phyloP scores from a whole-genome alignment of 2,113 vertebrate species.

The Passerina amoena region DNA sequence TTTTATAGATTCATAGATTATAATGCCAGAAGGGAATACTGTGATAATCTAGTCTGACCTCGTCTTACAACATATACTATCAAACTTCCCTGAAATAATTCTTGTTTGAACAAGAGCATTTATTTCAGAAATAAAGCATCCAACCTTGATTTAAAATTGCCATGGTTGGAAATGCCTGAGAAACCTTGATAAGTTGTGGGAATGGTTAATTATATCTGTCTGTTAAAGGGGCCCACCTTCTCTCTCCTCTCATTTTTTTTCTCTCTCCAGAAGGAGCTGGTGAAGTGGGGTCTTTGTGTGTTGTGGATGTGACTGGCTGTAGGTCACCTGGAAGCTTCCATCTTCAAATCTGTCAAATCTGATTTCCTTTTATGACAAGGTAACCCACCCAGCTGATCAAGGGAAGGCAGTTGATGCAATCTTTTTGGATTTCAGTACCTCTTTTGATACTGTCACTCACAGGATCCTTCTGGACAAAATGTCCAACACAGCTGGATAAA shows the following conservation, averaged over 20 bases:
- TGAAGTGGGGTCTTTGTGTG: background rate
- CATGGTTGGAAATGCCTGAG: background rate
- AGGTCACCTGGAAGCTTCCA: background rate
- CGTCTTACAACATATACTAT: slow-evolving; percentile 27
- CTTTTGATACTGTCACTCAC: background rate
- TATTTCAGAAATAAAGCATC: slow-evolving; percentile 50
- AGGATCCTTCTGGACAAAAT: background rate
- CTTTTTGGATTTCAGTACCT: background rate
- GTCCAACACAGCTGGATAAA: background rate
- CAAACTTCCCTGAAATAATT: slow-evolving; percentile 55
- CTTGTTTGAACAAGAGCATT: slow-evolving; percentile 54
- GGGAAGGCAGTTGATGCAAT: background rate
- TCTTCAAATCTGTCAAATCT: background rate
- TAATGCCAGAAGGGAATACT: slow-evolving; percentile 56
- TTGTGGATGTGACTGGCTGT: background rate
- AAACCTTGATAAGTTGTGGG: slow-evolving; percentile 18
- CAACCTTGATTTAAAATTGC: slow-evolving; percentile 42
- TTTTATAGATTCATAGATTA: slow-evolving; percentile 67
- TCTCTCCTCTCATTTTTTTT: background rate
- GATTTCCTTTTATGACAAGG: background rate
- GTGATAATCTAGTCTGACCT: slow-evolving; percentile 55
- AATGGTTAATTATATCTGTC: slow-evolving; percentile 6
- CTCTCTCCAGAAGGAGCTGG: background rate
- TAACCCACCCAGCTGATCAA: background rate
- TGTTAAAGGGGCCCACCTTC: background rate